Evolutionary conservation across 2,113 vertebrate genomes (phyloP).

Genomic region (Calidris pugnax): DNA sequence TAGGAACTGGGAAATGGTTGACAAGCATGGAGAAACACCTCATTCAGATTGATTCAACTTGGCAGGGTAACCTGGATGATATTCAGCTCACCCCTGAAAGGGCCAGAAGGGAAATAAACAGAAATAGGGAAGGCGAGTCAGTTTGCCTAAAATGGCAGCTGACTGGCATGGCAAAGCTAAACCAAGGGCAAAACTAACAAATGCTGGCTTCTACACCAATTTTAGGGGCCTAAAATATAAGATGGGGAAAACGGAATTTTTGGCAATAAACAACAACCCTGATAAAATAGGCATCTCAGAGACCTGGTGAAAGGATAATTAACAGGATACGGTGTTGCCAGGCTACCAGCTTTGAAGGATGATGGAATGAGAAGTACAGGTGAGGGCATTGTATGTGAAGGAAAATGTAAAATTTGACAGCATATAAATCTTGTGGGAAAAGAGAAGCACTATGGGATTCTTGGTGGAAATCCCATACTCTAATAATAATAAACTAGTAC

Average conservation of each 20-base stretch:
- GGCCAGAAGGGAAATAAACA: neutral
- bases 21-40: neutral
- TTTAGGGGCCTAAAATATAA: neutral
- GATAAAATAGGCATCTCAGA: neutral
- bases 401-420: neutral
- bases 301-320: slow-evolving; percentile 10
- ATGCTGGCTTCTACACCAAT: neutral
- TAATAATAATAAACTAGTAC: neutral
- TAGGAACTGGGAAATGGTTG: neutral
- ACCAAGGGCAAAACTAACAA: neutral
- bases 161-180: neutral
- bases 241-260: neutral
- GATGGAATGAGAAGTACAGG: neutral
- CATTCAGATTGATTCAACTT: neutral
- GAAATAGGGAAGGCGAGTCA: neutral
- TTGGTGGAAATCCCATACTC: neutral
- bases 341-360: neutral
- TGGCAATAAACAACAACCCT: neutral
- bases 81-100: neutral
- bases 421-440: neutral
- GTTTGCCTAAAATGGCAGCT: neutral
- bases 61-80: neutral
- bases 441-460: neutral
- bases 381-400: neutral
- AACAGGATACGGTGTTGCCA: neutral